phyloP scores from a whole-genome alignment of 2,113 vertebrate genomes.

The Camarhynchus parvulus region DNA sequence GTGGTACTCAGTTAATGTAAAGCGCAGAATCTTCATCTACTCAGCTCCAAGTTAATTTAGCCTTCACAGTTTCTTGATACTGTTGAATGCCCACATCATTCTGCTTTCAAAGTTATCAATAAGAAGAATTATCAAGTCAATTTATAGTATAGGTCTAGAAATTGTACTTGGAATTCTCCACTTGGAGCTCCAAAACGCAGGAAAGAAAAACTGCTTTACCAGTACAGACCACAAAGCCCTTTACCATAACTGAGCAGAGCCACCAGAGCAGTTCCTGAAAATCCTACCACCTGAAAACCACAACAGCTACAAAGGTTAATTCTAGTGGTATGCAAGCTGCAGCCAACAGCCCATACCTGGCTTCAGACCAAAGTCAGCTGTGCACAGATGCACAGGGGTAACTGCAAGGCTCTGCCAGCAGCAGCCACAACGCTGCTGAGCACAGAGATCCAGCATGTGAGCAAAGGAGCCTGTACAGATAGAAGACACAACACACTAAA shows the following conservation, averaged over 20 bases:
- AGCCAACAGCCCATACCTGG: background rate
- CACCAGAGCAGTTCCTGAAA: background rate
- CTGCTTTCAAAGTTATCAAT: background rate
- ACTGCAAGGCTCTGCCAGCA: background rate
- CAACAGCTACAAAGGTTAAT: background rate
- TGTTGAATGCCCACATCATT: background rate
- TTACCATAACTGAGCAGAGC: background rate
- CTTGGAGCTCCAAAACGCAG: background rate
- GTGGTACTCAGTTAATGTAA: background rate
- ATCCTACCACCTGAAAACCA: background rate
- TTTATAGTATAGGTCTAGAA: background rate
- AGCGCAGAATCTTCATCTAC: background rate
- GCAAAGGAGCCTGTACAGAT: background rate
- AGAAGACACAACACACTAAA: background rate
- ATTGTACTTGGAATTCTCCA: background rate
- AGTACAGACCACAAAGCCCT: background rate
- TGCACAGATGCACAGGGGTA: background rate
- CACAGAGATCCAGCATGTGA: background rate
- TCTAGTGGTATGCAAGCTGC: background rate
- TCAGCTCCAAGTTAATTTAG: background rate
- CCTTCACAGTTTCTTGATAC: background rate
- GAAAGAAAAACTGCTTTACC: background rate
- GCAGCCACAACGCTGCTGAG: background rate
- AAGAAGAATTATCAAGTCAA: background rate
- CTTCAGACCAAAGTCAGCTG: fast-evolving